Conservation (phyloP, 2,113 vertebrate species). For the Haplochromis burtoni region DNA sequence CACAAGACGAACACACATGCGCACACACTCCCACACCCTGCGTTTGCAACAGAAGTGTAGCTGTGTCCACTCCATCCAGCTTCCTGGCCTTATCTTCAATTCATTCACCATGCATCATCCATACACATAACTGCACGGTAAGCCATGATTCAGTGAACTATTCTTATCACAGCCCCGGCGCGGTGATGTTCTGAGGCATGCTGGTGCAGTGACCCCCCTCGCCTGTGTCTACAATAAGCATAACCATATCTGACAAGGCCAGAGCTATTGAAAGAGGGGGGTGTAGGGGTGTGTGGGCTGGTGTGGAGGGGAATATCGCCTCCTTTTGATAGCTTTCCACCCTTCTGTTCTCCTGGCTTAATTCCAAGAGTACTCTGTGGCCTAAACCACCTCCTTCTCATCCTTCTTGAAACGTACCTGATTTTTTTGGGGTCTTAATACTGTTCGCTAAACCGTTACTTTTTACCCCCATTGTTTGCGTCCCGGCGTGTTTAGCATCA, state of each 20-base stretch:
- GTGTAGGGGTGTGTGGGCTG: not conserved
- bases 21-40: not conserved
- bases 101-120: conserved; percentile 51
- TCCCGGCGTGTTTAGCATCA: not conserved
- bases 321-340: conserved; percentile 39
- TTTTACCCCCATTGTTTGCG: not conserved
- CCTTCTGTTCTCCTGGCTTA: conserved; percentile 40
- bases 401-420: not conserved
- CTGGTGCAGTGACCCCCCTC: conserved; percentile 54
- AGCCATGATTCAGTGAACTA: conserved; percentile 57
- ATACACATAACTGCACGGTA: conserved; percentile 36
- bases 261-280: conserved; percentile 39
- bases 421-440: not conserved
- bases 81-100: conserved; percentile 34
- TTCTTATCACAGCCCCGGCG: conserved; percentile 49
- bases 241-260: conserved; percentile 66
- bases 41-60: not conserved
- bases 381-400: not conserved
- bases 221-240: conserved; percentile 49
- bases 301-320: not conserved
- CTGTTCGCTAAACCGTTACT: conserved; percentile 2
- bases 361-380: conserved; percentile 15
- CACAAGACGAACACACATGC: not conserved
- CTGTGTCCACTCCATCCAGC: conserved; percentile 17
- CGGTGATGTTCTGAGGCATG: conserved; percentile 49